Evolutionary conservation across 1,140 invertebrate genomes (phyloP).

Genomic region (Oncopodura yosiiana): DNA sequence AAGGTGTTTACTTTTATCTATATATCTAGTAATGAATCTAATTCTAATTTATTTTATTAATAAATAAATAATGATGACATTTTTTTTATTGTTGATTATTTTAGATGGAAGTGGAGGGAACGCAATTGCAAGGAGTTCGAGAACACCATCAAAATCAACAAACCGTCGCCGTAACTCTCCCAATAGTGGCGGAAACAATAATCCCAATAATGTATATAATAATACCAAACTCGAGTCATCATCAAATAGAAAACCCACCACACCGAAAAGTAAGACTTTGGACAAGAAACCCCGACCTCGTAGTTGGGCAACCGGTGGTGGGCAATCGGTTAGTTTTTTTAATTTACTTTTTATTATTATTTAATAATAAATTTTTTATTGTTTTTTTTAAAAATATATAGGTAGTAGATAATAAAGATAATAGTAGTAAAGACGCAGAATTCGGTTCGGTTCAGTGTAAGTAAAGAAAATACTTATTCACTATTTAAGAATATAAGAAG

Average conservation of each 20-base stretch:
- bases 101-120: slow-evolving; percentile 18
- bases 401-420: slow-evolving; percentile 45
- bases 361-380: slow-evolving; percentile 22
- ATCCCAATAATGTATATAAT: slow-evolving; percentile 2
- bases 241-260: slow-evolving; percentile 48
- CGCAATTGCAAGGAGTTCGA: slow-evolving; percentile 1
- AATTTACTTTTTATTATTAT: neutral
- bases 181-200: neutral
- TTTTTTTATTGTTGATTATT: neutral
- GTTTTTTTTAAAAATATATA: slow-evolving; percentile 39
- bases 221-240: neutral
- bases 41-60: no score
- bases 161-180: slow-evolving; percentile 3
- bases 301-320: slow-evolving; percentile 52
- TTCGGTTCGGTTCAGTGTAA: slow-evolving; percentile 67
- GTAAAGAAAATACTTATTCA: no score
- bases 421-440: slow-evolving; percentile 47
- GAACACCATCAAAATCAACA: neutral
- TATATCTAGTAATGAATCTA: no score
- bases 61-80: no score
- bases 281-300: slow-evolving; percentile 65
- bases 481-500: no score
- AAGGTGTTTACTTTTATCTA: no score
- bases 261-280: slow-evolving; percentile 51
- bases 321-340: neutral